Conservation (phyloP, 2,888 invertebrate species). For the Caenorhabditis plicata region DNA sequence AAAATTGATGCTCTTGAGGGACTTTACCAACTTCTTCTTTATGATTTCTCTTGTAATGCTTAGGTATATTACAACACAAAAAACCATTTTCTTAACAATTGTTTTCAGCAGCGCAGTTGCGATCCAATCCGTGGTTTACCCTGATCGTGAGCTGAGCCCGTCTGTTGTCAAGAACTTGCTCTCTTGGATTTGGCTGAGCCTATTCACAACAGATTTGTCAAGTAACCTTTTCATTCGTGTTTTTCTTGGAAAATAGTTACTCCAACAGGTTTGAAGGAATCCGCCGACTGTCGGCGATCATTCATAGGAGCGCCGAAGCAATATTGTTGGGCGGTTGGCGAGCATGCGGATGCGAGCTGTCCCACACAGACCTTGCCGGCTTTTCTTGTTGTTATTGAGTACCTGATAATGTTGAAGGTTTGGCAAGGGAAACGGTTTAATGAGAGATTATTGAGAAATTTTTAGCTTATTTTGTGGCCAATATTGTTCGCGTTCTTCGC, state of each 20-base stretch:
- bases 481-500: constrained; percentile 67
- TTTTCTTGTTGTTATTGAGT: constrained; percentile 43
- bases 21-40: constrained; percentile 60
- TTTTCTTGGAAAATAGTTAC: neutral
- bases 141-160: constrained; percentile 66
- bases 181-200: constrained; percentile 67
- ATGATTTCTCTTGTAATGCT: constrained; percentile 55
- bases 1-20: constrained; percentile 66
- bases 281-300: constrained; percentile 33
- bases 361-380: constrained; percentile 44
- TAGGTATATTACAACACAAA: constrained; percentile 33
- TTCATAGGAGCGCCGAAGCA: constrained; percentile 36
- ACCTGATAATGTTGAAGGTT: constrained; percentile 46
- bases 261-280: constrained; percentile 2
- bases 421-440: no score
- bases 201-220: constrained; percentile 67
- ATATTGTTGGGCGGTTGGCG: constrained; percentile 47
- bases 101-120: constrained; percentile 54
- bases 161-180: constrained; percentile 65
- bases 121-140: constrained; percentile 68
- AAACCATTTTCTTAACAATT: neutral
- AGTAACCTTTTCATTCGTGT: constrained; percentile 22
- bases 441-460: no score
- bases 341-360: constrained; percentile 51
- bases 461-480: constrained; percentile 65